Evolutionary conservation across 2,797 vertebrate species (phyloP), one percentile per base, ranked within the genome.

Genomic region (Eurystomus glaucurus): DNA sequence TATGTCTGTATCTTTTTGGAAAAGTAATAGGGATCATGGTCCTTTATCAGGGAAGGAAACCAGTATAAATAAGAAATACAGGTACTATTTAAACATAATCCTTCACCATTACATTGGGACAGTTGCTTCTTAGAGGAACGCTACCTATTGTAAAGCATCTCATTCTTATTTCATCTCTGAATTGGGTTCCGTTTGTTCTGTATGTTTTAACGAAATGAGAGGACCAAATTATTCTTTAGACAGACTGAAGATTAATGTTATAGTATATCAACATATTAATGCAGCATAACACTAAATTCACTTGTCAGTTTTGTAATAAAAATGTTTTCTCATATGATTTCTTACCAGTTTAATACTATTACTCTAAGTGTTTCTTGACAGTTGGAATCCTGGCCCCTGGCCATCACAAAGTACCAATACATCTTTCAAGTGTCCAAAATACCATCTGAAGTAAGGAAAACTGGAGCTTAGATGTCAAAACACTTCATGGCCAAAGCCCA

Each of bases 201-300:
- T 64, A 37, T 16, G 9, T 69, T 93, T 85, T 89, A 86, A 85
- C 8, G 18, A 86, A 92, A 71, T n/a, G 89, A 97, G 81, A 97
- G 96, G 97, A 97, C 95, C 97, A 98, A 97, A 95, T 74, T 55
- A 57, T 97, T 97, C 64, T 97, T 95, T 77, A 72, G 78, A 76
- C 55, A 14, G 46, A 33, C 51, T 76, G 93, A 92, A 71, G 85
- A 78, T 81, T 68, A 77, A 46, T 80, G 35, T 71, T 96, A 37
- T 9, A 83, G 80, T 92, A 11, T 89, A 60, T 96, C 39, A 93
- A 82, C 35, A 57, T 87, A 48, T 96, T 95, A 88, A 51, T 94
- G 86, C 90, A 90, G 68, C 93, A 48, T 97, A 93, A 95, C 79
- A 66, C 65, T 90, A 86, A 77, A 95, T 91, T 94, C 83, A 64